Evolutionary conservation across 2,797 vertebrate genomes (phyloP), one percentile per base, ranked within the genome.

Genomic region (Allenopithecus nigroviridis): DNA sequence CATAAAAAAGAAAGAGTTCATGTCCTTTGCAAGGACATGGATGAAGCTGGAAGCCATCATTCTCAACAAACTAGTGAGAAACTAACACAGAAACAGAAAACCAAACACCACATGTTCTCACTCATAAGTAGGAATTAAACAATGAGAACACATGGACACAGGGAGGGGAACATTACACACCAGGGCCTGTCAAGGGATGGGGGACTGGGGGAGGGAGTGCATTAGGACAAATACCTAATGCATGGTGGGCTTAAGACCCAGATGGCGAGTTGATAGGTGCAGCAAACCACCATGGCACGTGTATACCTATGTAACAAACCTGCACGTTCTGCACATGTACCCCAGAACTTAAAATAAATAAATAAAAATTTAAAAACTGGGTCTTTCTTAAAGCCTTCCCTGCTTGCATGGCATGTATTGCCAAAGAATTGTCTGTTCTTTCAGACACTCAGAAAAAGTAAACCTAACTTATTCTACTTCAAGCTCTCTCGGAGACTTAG

Each of bases 401-500:
- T 95, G 21, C 24, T 46, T 41, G 7, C 21, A 19, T 75, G 5
- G 16, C 48, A 46, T 83, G 2, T 48, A 21, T 28, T 87, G 46
- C n/a, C 48, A 61, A 48, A 75, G n/a, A 96, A 72, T 43, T n/a
- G 3, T 64, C 50, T 92, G 33, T 95, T 79, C 39, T 91, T 83
- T 30, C 30, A 74, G 28, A 88, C 8, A 55, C 46, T 46, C 14
- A 53, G 55, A 12, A 41, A 89, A 84, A 88, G 22, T 46, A 21
- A 43, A 48, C n/a, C 74, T 72, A 33, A 74, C 83, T 85, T 59
- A 33, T 83, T 41, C 93, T 46, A 4, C 14, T 12, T 84, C 21
- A 5, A 1, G 26, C n/a, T 96, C 7, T 75, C 64, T 91, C 53
- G 7, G n/a, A 93, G 57, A 91, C 8, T 90, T 80, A 36, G 30